A percentile compares a stretch with the other conserved stretches of the same genome.
Evolutionary conservation across 2,113 vertebrate genomes (phyloP).

Genomic region (Myiagra hebetior): DNA sequence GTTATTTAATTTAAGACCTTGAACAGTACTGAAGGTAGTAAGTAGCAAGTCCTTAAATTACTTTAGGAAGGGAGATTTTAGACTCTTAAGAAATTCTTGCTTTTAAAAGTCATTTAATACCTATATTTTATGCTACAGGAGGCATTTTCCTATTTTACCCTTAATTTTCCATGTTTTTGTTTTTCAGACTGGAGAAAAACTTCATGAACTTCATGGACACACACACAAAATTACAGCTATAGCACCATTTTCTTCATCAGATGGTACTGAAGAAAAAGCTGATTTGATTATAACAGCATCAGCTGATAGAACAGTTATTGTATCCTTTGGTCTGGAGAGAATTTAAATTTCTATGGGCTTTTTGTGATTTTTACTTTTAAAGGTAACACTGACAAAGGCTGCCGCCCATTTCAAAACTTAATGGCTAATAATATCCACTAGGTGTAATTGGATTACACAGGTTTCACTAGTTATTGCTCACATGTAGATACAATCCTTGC

Average conservation of each 20-base stretch:
- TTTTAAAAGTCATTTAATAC: not conserved
- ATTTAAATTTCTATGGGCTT: not conserved
- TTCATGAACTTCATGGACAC: slow-evolving; percentile 87
- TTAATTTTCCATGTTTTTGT: not conserved
- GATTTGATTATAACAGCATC: slow-evolving; percentile 87
- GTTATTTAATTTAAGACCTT: not conserved
- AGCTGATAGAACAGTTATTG: slow-evolving; percentile 88
- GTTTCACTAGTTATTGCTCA: not conserved
- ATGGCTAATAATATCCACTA: not conserved
- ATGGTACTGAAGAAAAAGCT: slow-evolving; percentile 48
- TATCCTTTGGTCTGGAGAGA: slow-evolving; percentile 80
- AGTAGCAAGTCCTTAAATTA: not conserved
- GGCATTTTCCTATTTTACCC: not conserved
- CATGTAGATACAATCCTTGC: not conserved
- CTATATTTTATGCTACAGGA: not conserved
- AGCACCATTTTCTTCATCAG: slow-evolving; percentile 69
- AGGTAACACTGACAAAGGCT: not conserved
- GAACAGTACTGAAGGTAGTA: not conserved
- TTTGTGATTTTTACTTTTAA: not conserved
- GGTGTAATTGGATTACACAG: not conserved
- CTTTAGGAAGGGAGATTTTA: not conserved
- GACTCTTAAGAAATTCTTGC: not conserved
- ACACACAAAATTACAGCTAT: slow-evolving; percentile 92
- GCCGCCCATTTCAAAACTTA: not conserved
- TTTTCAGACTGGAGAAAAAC: slow-evolving; percentile 88